Conservation (phyloP, 1,140 invertebrate species). For the Conus betulinus region DNA sequence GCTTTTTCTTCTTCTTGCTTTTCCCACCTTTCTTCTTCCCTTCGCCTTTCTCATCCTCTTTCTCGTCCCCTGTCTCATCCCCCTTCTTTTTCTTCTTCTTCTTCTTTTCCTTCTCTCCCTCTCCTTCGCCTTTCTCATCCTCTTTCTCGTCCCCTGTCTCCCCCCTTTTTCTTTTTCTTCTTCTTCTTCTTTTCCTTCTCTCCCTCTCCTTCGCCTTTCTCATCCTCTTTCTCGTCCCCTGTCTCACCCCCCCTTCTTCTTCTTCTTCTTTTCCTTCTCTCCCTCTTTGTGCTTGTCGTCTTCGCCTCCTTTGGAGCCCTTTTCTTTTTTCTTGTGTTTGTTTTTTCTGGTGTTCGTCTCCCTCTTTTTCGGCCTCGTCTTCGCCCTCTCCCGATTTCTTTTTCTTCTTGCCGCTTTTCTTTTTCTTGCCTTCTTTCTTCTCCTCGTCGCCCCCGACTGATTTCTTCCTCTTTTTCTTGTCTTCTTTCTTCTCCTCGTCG, state of each 20-base stretch:
- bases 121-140: no score
- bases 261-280: neutral
- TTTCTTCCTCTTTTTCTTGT: neutral
- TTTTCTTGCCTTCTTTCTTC: no score
- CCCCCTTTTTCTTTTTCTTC: neutral
- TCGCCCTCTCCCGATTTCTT: neutral
- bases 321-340: constrained; percentile 1
- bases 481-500: neutral
- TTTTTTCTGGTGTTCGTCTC: neutral
- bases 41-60: no score
- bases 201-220: neutral
- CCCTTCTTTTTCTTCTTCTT: no score
- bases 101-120: no score
- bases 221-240: neutral
- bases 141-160: neutral
- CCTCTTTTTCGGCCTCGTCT: neutral
- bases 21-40: no score
- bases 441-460: no score
- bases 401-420: no score
- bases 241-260: neutral
- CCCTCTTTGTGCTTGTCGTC: no score
- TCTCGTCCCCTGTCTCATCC: no score
- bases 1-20: no score
- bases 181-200: no score
- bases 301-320: neutral